A percentile compares a stretch with the other conserved stretches of the same genome.
Evolutionary conservation across 2,113 vertebrate genomes (phyloP).

Genomic region (Aleadryas rufinucha): DNA sequence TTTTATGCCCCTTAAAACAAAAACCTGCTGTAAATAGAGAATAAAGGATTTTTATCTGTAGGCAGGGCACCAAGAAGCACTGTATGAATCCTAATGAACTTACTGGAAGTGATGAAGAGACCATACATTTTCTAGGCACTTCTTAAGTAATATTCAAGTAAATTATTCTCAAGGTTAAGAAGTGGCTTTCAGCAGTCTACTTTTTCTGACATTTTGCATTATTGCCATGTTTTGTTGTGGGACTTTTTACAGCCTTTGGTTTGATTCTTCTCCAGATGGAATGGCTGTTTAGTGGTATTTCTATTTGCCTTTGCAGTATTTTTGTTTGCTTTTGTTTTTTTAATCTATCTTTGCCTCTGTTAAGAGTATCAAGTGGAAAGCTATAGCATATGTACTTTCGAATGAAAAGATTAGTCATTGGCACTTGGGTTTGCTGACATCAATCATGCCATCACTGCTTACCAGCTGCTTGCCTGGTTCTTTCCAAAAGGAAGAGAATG

Average conservation of each 20-base stretch:
- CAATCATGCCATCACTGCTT: not conserved
- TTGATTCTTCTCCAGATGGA: not conserved
- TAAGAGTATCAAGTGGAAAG: not conserved
- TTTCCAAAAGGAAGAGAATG: not conserved
- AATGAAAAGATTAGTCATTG: not conserved
- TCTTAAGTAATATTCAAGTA: not conserved
- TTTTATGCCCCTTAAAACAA: not conserved
- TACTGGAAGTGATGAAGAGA: not conserved
- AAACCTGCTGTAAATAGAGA: not conserved
- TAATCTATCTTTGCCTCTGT: not conserved
- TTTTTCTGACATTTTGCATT: not conserved
- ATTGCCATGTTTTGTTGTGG: not conserved
- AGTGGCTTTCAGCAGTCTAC: not conserved
- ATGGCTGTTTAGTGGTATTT: not conserved
- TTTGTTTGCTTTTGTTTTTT: not conserved
- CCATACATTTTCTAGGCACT: not conserved
- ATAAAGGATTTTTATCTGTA: not conserved
- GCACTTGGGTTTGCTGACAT: not conserved
- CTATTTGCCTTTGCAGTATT: not conserved
- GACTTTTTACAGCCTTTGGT: not conserved
- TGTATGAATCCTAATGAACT: not conserved
- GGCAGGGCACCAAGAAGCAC: not conserved
- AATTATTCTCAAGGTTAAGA: not conserved
- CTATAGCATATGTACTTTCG: not conserved
- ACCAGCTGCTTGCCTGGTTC: not conserved